phyloP scores from a whole-genome alignment of 1,140 invertebrate genomes.

The Drosophila rhopaloa region DNA sequence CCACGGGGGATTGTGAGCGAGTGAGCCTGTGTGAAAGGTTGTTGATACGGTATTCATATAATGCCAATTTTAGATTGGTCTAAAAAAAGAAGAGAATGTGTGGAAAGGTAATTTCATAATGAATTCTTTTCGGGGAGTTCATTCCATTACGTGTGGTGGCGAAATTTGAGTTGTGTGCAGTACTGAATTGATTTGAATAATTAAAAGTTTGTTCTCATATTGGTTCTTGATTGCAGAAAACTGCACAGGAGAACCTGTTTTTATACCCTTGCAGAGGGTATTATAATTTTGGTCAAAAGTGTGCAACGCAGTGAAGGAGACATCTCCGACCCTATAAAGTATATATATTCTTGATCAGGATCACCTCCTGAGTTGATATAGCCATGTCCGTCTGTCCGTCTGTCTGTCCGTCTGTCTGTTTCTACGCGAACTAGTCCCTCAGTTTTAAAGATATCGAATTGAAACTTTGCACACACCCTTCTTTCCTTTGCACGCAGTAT shows the following conservation, averaged over 20 bases:
- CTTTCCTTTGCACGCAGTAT: too few relatives aligned
- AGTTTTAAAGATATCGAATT: too few relatives aligned
- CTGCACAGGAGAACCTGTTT: not conserved
- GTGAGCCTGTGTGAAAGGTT: conserved; percentile 63
- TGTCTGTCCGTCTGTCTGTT: too few relatives aligned
- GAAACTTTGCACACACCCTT: too few relatives aligned
- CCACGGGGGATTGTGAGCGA: conserved; percentile 26
- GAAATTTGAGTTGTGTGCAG: not conserved
- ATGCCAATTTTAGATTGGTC: conserved; percentile 48
- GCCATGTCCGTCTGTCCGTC: too few relatives aligned
- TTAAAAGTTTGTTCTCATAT: not conserved
- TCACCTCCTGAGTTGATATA: too few relatives aligned
- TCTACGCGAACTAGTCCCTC: too few relatives aligned
- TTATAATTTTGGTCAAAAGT: too few relatives aligned
- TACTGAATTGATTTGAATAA: not conserved
- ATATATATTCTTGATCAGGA: too few relatives aligned
- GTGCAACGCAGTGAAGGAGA: too few relatives aligned
- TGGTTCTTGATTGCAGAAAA: not conserved
- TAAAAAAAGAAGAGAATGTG: conserved; percentile 8
- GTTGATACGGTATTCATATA: conserved; percentile 47
- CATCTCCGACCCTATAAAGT: too few relatives aligned
- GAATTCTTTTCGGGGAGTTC: conserved; percentile 12
- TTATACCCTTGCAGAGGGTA: too few relatives aligned
- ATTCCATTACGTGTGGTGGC: conserved; percentile 4
- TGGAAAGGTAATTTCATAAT: conserved; percentile 25